phyloP scores from a whole-genome alignment of 2,797 vertebrate species.

The Enteromius fasciolatus region DNA sequence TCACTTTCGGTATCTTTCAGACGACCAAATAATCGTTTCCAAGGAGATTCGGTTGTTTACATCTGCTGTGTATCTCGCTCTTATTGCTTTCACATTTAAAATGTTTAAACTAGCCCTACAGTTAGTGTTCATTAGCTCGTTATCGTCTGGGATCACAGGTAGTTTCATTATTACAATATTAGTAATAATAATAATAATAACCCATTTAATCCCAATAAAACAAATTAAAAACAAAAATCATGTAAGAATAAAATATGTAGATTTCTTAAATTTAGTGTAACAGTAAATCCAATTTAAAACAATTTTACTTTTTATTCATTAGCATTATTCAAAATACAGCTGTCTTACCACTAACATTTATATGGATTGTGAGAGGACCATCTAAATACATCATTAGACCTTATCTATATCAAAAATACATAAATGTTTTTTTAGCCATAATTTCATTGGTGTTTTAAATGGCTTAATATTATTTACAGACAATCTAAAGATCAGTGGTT shows the following conservation, averaged over 20 bases:
- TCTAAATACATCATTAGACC: background rate
- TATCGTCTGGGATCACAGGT: conserved; percentile 36
- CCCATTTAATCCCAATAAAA: background rate
- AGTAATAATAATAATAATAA: background rate
- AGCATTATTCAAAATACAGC: background rate
- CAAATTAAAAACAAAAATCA: background rate
- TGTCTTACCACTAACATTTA: background rate
- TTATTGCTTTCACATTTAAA: background rate
- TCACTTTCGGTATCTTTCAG: conserved; percentile 8
- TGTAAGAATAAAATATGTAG: background rate
- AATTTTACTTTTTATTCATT: background rate
- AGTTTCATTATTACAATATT: background rate
- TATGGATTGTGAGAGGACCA: background rate
- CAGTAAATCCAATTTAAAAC: background rate
- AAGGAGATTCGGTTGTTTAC: background rate
- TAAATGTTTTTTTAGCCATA: background rate
- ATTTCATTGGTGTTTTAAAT: background rate
- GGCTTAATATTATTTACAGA: background rate
- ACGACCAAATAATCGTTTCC: background rate
- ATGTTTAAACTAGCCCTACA: conserved; percentile 26
- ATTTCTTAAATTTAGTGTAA: background rate
- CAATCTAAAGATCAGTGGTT: background rate
- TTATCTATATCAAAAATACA: background rate
- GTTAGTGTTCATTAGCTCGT: conserved; percentile 5
- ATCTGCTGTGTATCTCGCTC: background rate